phyloP scores from a whole-genome alignment of 2,888 invertebrate genomes.

The Prenolepis imparis region DNA sequence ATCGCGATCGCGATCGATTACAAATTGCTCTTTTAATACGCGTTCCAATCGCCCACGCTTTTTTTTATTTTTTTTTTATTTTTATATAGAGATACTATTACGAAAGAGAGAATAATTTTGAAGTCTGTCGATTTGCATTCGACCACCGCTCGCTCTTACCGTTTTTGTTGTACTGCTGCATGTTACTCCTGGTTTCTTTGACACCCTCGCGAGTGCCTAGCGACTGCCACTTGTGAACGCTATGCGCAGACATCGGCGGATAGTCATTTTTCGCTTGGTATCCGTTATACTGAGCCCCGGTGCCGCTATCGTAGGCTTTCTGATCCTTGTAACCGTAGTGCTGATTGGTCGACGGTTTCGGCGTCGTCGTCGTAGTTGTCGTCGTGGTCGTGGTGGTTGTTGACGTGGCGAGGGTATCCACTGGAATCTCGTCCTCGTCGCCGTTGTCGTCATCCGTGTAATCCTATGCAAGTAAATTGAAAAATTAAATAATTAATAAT shows the following conservation, averaged over 20 bases:
- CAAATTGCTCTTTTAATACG: neutral
- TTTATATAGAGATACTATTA: conserved; percentile 6
- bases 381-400: conserved; percentile 79
- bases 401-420: conserved; percentile 73
- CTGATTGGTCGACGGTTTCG: conserved; percentile 79
- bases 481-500: conserved; percentile 23
- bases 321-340: conserved; percentile 77
- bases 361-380: conserved; percentile 84
- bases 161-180: conserved; percentile 76
- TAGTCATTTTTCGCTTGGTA: conserved; percentile 81
- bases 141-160: conserved; percentile 79
- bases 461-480: conserved; percentile 73
- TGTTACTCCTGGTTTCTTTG: conserved; percentile 80
- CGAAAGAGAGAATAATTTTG: neutral
- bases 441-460: conserved; percentile 80
- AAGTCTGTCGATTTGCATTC: conserved; percentile 9
- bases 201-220: conserved; percentile 81
- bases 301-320: conserved; percentile 73
- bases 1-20: conserved; percentile 48
- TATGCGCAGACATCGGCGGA: conserved; percentile 81
- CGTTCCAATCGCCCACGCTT: neutral
- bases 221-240: conserved; percentile 81
- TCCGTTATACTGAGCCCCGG: conserved; percentile 76
- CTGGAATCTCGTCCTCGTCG: conserved; percentile 75
- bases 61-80: no score